phyloP scores from a whole-genome alignment of 2,888 invertebrate species.

The Halictus quadricinctus region DNA sequence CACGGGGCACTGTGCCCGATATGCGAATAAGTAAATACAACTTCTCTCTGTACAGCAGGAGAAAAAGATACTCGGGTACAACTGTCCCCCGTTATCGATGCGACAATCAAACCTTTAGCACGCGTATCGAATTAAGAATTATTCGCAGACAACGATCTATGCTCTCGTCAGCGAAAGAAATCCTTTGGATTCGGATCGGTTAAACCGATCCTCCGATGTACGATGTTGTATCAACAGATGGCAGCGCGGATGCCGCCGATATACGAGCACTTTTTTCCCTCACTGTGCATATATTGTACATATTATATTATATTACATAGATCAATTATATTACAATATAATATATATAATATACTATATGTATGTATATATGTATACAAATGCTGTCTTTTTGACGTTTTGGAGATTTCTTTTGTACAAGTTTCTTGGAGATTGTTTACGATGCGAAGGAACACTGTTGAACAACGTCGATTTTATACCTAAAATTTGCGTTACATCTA shows the following conservation, averaged over 20 bases:
- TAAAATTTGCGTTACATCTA: conserved; percentile 18
- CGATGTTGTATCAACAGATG: no score
- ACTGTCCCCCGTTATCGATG: not conserved
- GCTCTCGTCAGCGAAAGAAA: no score
- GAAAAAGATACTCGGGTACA: not conserved
- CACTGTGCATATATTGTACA: not conserved
- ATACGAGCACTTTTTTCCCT: not conserved
- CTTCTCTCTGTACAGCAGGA: not conserved
- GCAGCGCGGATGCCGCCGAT: not conserved
- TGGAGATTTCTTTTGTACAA: not conserved
- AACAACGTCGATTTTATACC: conserved; percentile 19
- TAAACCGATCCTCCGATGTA: no score
- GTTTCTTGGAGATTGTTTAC: conserved; percentile 13
- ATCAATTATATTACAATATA: not conserved
- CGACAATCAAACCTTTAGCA: not conserved
- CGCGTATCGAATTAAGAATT: not conserved
- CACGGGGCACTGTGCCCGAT: not conserved
- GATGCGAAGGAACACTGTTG: conserved; percentile 44
- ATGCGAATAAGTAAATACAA: not conserved
- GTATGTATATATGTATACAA: not conserved
- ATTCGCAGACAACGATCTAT: no score
- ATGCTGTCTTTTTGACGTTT: not conserved
- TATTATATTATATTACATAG: not conserved
- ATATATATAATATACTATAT: not conserved
- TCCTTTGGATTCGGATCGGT: no score